These are phyloP conservation scores for Drosophila mimica DNA, from an alignment of 2,888 invertebrate species.

Conservation along the genomic window DNA sequence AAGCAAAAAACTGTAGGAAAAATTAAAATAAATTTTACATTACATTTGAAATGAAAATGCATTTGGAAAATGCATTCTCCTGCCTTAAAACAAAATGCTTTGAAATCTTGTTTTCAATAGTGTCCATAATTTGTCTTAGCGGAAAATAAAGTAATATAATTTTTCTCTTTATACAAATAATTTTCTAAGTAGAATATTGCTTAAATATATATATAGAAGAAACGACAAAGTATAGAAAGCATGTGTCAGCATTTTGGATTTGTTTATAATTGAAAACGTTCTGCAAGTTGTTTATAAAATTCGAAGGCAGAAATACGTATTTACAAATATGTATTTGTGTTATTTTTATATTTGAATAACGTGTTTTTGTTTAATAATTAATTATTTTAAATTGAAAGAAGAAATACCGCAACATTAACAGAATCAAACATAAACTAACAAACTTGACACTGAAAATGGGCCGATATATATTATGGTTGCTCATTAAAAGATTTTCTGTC, in stretches of 20 bases:
- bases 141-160: background rate
- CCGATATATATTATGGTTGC: conserved; percentile 51
- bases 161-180: background rate
- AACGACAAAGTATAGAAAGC: background rate
- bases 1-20: background rate
- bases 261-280: conserved; percentile 38
- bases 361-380: conserved; percentile 19
- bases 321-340: background rate
- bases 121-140: background rate
- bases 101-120: background rate
- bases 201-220: conserved; percentile 7
- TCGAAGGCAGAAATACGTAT: conserved; percentile 4
- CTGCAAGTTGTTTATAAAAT: conserved; percentile 33
- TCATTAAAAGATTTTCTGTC: conserved; percentile 66
- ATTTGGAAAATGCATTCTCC: background rate
- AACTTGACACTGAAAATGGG: conserved; percentile 70
- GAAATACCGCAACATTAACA: conserved; percentile 12
- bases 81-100: background rate
- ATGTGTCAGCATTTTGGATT: conserved; percentile 37
- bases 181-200: conserved; percentile 9
- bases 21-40: background rate
- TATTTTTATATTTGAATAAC: conserved; percentile 17
- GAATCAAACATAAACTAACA: conserved; percentile 62
- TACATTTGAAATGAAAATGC: background rate
- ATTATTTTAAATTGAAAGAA: conserved; percentile 7